Conservation (phyloP, 2,797 vertebrate genomes). For the Sebastiscus albofasciatus region DNA sequence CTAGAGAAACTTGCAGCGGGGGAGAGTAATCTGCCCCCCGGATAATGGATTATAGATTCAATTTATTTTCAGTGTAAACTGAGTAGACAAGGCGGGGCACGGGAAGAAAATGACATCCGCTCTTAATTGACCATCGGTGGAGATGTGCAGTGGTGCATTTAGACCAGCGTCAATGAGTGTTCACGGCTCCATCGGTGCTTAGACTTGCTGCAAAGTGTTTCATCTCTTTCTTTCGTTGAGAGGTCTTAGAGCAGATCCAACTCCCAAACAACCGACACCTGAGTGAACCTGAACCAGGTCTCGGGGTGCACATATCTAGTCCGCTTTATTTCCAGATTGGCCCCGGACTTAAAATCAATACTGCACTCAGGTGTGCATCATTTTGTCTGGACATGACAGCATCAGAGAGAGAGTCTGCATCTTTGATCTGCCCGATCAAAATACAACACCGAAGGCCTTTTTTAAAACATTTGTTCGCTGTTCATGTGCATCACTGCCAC, state of each 20-base stretch:
- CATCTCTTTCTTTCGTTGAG: neutral
- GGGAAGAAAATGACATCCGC: slow-evolving; percentile 66
- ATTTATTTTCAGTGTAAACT: slow-evolving; percentile 73
- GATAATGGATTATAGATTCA: slow-evolving; percentile 78
- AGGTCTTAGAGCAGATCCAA: neutral
- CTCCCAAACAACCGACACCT: neutral
- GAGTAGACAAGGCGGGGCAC: slow-evolving; percentile 60
- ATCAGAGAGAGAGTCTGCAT: neutral
- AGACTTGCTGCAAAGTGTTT: slow-evolving; percentile 3
- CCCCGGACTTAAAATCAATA: neutral
- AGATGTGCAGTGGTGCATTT: slow-evolving; percentile 51
- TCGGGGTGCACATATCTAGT: neutral
- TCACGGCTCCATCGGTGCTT: slow-evolving; percentile 12
- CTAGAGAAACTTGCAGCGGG: slow-evolving; percentile 48
- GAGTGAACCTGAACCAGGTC: neutral
- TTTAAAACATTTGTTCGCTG: neutral
- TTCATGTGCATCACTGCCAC: neutral
- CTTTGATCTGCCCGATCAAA: neutral
- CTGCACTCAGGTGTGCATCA: neutral
- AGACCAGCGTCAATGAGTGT: slow-evolving; percentile 45
- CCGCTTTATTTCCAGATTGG: neutral
- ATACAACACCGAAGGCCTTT: neutral
- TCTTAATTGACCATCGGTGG: slow-evolving; percentile 74
- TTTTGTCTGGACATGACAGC: neutral
- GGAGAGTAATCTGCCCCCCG: slow-evolving; percentile 58